Conservation (phyloP, 2,113 vertebrate genomes). For the Benitochromis conjunctus region DNA sequence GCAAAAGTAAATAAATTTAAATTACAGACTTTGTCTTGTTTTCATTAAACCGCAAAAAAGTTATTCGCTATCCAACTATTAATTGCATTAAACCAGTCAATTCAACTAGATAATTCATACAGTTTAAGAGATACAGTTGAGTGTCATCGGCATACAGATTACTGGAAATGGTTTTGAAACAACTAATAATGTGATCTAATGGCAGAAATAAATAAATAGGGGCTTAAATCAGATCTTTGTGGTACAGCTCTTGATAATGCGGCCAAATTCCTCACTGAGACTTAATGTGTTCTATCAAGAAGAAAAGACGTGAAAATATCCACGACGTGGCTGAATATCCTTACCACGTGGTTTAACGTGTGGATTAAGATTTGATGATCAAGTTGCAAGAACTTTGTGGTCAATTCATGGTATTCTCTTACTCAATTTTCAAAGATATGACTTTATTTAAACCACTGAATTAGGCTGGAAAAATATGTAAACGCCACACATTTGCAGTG, state of each 20-base stretch:
- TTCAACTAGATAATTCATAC: not conserved
- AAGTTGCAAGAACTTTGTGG: fast-evolving
- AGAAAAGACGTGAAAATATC: not conserved
- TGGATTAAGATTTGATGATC: not conserved
- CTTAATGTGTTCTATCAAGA: not conserved
- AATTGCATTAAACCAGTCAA: not conserved
- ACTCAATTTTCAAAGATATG: not conserved
- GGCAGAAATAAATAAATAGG: not conserved
- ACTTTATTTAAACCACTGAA: not conserved
- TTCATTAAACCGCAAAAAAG: not conserved
- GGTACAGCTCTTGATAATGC: not conserved
- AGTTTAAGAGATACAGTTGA: not conserved
- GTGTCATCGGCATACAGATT: fast-evolving
- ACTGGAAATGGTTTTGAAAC: not conserved
- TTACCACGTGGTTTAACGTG: not conserved
- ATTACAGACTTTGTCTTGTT: fast-evolving
- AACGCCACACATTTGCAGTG: not conserved
- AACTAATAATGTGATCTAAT: not conserved
- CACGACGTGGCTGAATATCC: fast-evolving
- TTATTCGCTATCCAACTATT: not conserved
- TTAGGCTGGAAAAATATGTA: not conserved
- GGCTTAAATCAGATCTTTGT: not conserved
- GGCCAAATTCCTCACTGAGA: not conserved
- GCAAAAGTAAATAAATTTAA: not conserved
- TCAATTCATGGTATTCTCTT: not conserved